Percentiles rank a stretch among this genome's conserved stretches.
These are phyloP conservation scores for Drosophila bifasciata DNA, from an alignment of 1,140 invertebrate species.

Conservation along the genomic window DNA sequence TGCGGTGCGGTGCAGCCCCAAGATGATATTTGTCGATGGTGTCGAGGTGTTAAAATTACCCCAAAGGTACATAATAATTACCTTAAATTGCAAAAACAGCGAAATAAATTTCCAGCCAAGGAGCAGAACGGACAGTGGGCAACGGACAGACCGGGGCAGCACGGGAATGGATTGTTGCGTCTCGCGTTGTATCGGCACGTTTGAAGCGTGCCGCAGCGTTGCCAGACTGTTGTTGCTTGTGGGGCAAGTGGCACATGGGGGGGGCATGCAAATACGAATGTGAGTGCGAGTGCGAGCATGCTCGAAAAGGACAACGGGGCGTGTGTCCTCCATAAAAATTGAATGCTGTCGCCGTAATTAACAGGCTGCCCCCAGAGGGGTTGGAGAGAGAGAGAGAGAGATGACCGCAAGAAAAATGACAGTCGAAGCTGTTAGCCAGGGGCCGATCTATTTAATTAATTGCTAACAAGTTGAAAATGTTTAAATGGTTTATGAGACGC, in stretches of 20 bases:
- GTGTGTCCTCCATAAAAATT: conserved; percentile 80
- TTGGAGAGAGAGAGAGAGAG: neutral
- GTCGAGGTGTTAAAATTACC: conserved; percentile 84
- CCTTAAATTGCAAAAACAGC: conserved; percentile 84
- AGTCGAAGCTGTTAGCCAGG: conserved; percentile 59
- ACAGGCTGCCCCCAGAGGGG: too few relatives aligned
- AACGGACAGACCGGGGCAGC: too few relatives aligned
- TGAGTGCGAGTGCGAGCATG: conserved; percentile 10
- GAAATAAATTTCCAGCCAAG: conserved; percentile 76
- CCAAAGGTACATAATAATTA: conserved; percentile 84
- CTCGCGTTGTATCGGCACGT: conserved; percentile 9
- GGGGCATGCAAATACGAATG: conserved; percentile 61
- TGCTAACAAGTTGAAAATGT: conserved; percentile 80
- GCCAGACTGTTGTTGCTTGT: conserved; percentile 45
- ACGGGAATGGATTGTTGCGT: too few relatives aligned
- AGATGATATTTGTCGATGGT: conserved; percentile 84
- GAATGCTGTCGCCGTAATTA: conserved; percentile 73
- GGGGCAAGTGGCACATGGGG: neutral
- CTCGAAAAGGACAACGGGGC: conserved; percentile 34
- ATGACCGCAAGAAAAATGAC: conserved; percentile 65
- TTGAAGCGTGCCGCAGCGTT: conserved; percentile 65
- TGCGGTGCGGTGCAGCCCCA: conserved; percentile 16
- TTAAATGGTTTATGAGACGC: conserved; percentile 73
- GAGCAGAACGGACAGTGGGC: conserved; percentile 12
- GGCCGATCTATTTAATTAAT: conserved; percentile 82